Percentiles rank a stretch among this genome's conserved stretches.
Conservation (phyloP, 2,797 vertebrate genomes). For the Megalops cyprinoides region DNA sequence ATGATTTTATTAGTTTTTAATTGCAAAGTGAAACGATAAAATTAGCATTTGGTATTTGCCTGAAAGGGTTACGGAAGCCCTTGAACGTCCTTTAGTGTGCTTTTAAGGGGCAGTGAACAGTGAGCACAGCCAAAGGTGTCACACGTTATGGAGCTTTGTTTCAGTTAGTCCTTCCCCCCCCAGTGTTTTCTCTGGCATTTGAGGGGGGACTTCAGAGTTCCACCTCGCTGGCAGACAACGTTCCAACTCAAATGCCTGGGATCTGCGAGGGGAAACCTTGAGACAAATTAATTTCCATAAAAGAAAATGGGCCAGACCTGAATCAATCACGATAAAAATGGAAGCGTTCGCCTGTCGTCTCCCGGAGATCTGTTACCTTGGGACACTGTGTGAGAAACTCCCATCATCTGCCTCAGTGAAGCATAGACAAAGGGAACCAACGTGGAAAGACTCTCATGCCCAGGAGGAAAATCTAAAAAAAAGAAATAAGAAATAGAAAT, state of each 20-base stretch:
- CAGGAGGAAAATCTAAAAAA: no score
- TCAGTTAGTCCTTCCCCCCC: neutral
- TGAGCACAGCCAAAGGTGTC: neutral
- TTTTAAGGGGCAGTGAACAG: neutral
- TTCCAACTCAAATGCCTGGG: neutral
- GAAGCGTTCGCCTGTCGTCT: constrained; percentile 25
- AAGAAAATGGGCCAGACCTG: constrained; percentile 45
- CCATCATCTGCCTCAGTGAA: constrained; percentile 43
- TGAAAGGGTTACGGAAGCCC: neutral
- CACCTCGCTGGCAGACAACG: neutral
- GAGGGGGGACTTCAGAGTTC: neutral
- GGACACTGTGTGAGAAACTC: constrained; percentile 37
- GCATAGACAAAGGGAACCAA: constrained; percentile 28
- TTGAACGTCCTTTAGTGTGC: constrained; percentile 7
- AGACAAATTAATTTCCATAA: constrained; percentile 49
- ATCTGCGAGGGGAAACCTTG: constrained; percentile 26
- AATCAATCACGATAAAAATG: constrained; percentile 52
- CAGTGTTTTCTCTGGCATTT: neutral
- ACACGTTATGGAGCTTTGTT: neutral
- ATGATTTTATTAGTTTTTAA: no score
- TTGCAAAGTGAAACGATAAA: no score
- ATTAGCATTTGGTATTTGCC: neutral
- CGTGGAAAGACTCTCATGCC: no score
- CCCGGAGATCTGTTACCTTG: constrained; percentile 25
- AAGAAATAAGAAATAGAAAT: no score